Percentiles rank a stretch among this genome's conserved stretches.
phyloP scores from a whole-genome alignment of 2,113 vertebrate genomes.

The Brienomyrus longianalis region DNA sequence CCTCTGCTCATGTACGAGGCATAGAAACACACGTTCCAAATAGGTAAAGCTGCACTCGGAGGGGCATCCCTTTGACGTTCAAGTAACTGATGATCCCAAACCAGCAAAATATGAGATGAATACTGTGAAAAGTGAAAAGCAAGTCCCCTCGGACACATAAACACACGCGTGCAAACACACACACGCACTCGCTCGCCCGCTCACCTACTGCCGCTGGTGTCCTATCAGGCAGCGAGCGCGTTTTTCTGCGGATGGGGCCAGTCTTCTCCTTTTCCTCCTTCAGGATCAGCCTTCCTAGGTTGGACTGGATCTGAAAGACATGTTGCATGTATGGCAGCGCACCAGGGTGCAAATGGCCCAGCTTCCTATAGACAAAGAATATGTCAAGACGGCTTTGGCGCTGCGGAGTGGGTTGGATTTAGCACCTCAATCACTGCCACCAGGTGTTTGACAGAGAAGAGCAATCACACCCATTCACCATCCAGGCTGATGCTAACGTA shows the following conservation, averaged over 20 bases:
- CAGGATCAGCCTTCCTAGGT: constrained; percentile 86
- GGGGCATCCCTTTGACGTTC: background rate
- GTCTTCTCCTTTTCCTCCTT: constrained; percentile 83
- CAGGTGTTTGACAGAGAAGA: background rate
- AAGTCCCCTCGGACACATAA: background rate
- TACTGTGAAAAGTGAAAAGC: background rate
- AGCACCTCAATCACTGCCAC: background rate
- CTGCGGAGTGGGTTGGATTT: background rate
- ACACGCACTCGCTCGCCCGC: constrained; percentile 19
- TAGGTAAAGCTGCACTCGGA: background rate
- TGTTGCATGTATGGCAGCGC: background rate
- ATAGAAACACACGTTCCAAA: background rate
- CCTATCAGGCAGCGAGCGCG: constrained; percentile 78
- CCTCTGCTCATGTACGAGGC: background rate
- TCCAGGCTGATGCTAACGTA: background rate
- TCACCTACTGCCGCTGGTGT: constrained; percentile 65
- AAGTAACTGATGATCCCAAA: background rate
- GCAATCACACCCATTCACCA: background rate
- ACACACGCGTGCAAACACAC: background rate
- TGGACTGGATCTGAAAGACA: constrained; percentile 77
- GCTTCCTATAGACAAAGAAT: constrained; percentile 62
- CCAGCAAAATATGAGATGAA: background rate
- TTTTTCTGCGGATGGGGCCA: constrained; percentile 73
- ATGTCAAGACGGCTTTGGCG: background rate
- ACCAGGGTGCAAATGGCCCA: background rate